These are phyloP conservation scores for Brachionus paranguensis DNA, from an alignment of 1,140 invertebrate species.

Conservation along the genomic window DNA sequence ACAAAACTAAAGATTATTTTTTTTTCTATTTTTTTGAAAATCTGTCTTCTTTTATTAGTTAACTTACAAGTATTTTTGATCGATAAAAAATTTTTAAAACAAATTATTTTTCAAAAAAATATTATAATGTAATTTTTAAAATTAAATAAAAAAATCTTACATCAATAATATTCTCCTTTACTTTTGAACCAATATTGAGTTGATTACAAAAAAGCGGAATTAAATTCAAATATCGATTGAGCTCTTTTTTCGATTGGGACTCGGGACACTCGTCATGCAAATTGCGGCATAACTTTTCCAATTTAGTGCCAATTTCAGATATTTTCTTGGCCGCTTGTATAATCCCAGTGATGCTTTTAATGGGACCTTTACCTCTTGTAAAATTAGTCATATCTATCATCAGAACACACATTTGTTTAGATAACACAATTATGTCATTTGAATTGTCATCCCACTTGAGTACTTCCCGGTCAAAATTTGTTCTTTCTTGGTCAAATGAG, in stretches of 20 bases:
- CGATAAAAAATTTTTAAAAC: too few species aligned
- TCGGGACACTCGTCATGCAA: slow-evolving; percentile 93
- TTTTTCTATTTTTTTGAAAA: too few species aligned
- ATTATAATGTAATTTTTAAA: slow-evolving; percentile 48
- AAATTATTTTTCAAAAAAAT: not conserved
- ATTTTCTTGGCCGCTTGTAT: slow-evolving; percentile 99
- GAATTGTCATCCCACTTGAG: slow-evolving; percentile 99
- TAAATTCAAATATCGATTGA: slow-evolving; percentile 87
- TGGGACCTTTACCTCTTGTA: slow-evolving; percentile 88
- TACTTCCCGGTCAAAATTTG: slow-evolving; percentile 93
- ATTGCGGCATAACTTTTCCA: slow-evolving; percentile 87
- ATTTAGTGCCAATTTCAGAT: slow-evolving; percentile 89
- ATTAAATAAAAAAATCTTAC: slow-evolving; percentile 82
- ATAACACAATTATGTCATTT: slow-evolving; percentile 96
- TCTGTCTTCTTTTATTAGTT: too few species aligned
- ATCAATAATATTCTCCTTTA: slow-evolving; percentile 98
- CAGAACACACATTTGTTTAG: slow-evolving; percentile 99
- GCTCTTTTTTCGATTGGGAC: slow-evolving; percentile 91
- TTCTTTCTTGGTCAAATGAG: slow-evolving; percentile 78
- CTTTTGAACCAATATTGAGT: slow-evolving; percentile 96
- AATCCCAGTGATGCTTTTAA: slow-evolving; percentile 98
- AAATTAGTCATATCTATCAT: slow-evolving; percentile 99
- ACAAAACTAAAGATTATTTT: too few species aligned
- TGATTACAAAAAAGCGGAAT: slow-evolving; percentile 97
- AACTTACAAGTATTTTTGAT: too few species aligned